Evolutionary conservation across 2,888 invertebrate species (phyloP).

Genomic region (Euplexia lucipara): DNA sequence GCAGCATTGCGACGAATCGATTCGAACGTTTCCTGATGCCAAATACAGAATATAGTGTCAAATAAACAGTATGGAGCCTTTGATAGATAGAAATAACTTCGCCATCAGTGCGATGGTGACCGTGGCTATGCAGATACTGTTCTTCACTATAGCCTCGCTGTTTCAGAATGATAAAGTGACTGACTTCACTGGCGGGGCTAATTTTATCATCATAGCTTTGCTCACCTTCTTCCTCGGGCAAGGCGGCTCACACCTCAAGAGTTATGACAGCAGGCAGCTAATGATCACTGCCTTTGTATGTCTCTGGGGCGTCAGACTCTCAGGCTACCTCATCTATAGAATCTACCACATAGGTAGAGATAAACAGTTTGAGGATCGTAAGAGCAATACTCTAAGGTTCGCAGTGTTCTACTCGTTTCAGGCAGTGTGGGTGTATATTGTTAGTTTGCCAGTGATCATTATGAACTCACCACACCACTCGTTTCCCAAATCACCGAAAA

Average conservation of each 20-base stretch:
- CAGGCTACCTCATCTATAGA: conserved; percentile 97
- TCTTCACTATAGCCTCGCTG: conserved; percentile 96
- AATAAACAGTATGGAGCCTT: conserved; percentile 92
- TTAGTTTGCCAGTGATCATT: conserved; percentile 97
- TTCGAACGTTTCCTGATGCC: conserved; percentile 73
- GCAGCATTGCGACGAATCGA: conserved; percentile 84
- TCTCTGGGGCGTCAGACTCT: conserved; percentile 96
- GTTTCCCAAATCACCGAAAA: conserved; percentile 94
- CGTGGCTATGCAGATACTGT: conserved; percentile 96
- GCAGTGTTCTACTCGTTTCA: conserved; percentile 98
- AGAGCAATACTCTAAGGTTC: conserved; percentile 96
- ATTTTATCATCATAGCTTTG: conserved; percentile 97
- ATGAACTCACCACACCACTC: conserved; percentile 96
- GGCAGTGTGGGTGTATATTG: conserved; percentile 98
- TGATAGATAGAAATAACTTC: conserved; percentile 96
- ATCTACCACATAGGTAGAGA: conserved; percentile 97
- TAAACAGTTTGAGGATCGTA: conserved; percentile 97
- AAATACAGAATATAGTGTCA: conserved; percentile 78
- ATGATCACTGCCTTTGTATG: conserved; percentile 97
- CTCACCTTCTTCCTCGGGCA: conserved; percentile 97
- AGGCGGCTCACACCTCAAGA: conserved; percentile 93
- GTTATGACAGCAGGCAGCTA: conserved; percentile 96
- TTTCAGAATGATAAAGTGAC: conserved; percentile 97
- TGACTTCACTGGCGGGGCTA: conserved; percentile 98
- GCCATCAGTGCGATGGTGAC: conserved; percentile 97